Evolutionary conservation across 2,888 invertebrate species (phyloP).

Genomic region (Limnephilus auricula): DNA sequence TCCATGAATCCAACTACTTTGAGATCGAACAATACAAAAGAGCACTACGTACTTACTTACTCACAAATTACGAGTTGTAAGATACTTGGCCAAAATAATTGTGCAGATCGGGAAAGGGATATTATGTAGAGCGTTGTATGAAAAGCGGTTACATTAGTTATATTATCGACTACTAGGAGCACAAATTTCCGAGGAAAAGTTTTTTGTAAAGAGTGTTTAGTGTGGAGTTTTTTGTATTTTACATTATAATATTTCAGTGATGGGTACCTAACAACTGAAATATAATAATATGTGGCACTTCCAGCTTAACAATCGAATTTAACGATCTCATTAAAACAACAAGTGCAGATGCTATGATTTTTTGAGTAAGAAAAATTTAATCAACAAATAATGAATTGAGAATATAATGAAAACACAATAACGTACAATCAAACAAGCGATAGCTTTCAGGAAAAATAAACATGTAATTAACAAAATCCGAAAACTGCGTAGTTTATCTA

Average conservation of each 20-base stretch:
- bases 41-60: background rate
- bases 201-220: too few species aligned
- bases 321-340: too few species aligned
- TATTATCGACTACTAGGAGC: background rate
- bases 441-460: background rate
- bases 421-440: background rate
- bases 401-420: background rate
- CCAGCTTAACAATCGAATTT: too few species aligned
- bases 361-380: too few species aligned
- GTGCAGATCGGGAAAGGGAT: background rate
- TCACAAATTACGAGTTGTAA: constrained; percentile 5
- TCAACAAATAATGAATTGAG: too few species aligned
- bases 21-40: background rate
- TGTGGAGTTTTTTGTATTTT: too few species aligned
- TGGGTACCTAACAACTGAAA: too few species aligned
- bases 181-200: too few species aligned
- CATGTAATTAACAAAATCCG: background rate
- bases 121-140: constrained; percentile 3
- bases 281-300: too few species aligned
- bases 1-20: background rate
- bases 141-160: background rate
- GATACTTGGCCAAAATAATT: constrained; percentile 17
- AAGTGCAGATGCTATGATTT: too few species aligned
- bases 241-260: too few species aligned
- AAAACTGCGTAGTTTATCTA: background rate